These are phyloP conservation scores for Timema cristinae DNA, from an alignment of 2,888 invertebrate genomes.

Conservation along the genomic window DNA sequence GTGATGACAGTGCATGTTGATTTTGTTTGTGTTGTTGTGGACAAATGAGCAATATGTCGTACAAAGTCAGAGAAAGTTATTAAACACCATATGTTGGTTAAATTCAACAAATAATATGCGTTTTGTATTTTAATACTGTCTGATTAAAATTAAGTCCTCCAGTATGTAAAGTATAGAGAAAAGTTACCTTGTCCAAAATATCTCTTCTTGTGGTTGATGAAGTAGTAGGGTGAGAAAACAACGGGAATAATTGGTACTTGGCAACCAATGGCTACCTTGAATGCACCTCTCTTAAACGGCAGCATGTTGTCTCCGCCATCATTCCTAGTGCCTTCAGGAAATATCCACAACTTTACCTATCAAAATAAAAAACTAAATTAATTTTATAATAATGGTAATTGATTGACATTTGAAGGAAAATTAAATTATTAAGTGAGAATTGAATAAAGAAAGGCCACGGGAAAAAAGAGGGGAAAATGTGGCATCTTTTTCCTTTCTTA, in stretches of 20 bases:
- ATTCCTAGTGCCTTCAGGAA: conserved; percentile 57
- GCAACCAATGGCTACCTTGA: conserved; percentile 54
- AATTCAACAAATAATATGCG: background rate
- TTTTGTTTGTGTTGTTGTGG: no score
- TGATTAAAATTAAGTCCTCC: no score
- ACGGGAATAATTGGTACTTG: conserved; percentile 55
- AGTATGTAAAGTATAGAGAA: background rate
- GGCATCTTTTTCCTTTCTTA: background rate
- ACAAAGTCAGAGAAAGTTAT: no score
- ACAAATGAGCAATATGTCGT: no score
- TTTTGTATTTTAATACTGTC: no score
- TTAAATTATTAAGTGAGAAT: no score
- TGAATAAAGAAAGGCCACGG: no score
- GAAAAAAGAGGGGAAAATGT: background rate
- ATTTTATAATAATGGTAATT: background rate
- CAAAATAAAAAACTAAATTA: conserved; percentile 32
- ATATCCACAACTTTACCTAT: conserved; percentile 49
- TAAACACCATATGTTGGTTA: no score
- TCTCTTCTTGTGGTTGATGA: conserved; percentile 37
- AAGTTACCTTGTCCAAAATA: conserved; percentile 39
- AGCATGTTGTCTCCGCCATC: conserved; percentile 45
- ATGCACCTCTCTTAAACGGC: conserved; percentile 62
- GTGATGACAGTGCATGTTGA: no score
- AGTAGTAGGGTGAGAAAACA: conserved; percentile 51
- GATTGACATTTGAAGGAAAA: background rate